Base-by-base conservation (phyloP, 2,888 invertebrate species). In the Endomychus coccineus region DNA sequence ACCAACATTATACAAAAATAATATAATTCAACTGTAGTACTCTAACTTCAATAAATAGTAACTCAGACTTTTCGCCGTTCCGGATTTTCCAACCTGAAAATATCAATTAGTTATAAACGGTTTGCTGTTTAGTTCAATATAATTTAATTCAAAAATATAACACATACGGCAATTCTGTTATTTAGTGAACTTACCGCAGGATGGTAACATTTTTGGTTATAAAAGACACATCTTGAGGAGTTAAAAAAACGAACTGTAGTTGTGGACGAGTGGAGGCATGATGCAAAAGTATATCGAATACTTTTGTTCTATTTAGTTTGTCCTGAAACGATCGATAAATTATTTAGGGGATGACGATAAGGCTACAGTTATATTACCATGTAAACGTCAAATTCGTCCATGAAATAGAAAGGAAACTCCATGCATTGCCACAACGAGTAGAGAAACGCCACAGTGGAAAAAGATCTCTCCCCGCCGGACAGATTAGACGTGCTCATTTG, bases 301-400 rank as follows among this genome's bases (percentile, higher is more conserved):
- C 81, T 42, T 79, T 75, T 48, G 80, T 75, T 16, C 91, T 75
- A 65, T 90, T 90, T 32, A 87, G 75, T 67, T 83, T 80, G 62
- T 92, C 91, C 88, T 88, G 59, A 61, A 52, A 40, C 43, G 37
- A 34, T 35, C 29, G 15, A 37, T 17, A n/a, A 3, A 34, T 23
- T 27, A 34, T 4, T 23, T 22, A 14, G 11, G 17, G 16, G 17
- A 30, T 30, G 6, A 30, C 3, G n/a, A 19, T n/a, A 16, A 12
- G 24, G 7, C n/a, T 16, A 23, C 4, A 10, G 1, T 17, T 12
- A 24, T 25, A 28, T 62, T 59, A 87, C 92, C 85, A 96, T 94
- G 60, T 89, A 96, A 0, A 96, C 92, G 59, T 96, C 95, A 61
- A 94, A 96, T 71, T 97, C 96, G 64, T 96, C 96, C 50, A 96